Evolutionary conservation across 92 coral and sea anemone genomes (phyloP), one percentile per base, ranked within the genome.

Genomic region (Montipora capitata): DNA sequence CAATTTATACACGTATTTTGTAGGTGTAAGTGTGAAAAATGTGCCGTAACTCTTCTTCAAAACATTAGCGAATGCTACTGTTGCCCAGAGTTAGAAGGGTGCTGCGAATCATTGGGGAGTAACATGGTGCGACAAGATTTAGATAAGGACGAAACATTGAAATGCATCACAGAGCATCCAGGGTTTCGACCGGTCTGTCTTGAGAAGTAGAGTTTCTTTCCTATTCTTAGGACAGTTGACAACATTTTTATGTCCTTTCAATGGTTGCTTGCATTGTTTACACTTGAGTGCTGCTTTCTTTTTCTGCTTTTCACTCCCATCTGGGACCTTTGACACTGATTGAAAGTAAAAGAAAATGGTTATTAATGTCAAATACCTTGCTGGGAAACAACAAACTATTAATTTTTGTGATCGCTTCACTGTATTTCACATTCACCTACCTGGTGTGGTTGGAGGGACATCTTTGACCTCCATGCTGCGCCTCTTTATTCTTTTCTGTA

Each of bases 211-310:
- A 54, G 59, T 54, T 54, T 54, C 27, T 20, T 20, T 20, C 27
- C 27, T 20, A 20, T 20, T 20, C 27, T 20, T 20, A 20, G 27
- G 27, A 10, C 59, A 12, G 10, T 54, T 54, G 59, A 12, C 4
- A 54, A 7, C 51, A 4, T 44, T 44, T 44, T 44, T 4, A 44
- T 44, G 51, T 7, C 8, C 51, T 7, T 45, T 45, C 9, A 45
- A 45, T 45, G 52, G 52, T 5, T 45, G 52, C 52, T 1, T 45
- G 52, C 52, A 45, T 5, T 45, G 52, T 45, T 45, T 45, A 5
- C 52, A 45, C 52, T 45, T 57, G 51, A 61, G 72, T 62, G 49
- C 57, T 15, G 54, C 71, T 82, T 59, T 82, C 15, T 76, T 52
- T 45, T 20, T 49, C 64, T 58, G 64, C 14, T 11, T 3, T 7